Evolutionary conservation across 1,140 invertebrate genomes (phyloP).

Genomic region (Pseudomyrmex gracilis): DNA sequence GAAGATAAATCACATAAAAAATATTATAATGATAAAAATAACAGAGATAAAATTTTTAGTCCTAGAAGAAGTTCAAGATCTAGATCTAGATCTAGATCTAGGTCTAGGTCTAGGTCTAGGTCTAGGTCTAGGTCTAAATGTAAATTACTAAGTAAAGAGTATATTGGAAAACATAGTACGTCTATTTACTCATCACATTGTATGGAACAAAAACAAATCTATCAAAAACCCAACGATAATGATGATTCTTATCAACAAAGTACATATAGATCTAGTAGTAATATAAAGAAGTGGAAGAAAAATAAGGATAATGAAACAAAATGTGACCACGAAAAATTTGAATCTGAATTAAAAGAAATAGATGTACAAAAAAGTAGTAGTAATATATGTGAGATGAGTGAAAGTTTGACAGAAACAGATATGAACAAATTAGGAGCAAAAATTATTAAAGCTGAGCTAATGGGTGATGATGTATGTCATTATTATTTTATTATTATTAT

Average conservation of each 20-base stretch:
- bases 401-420: conserved; percentile 89
- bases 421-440: conserved; percentile 95
- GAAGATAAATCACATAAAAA: conserved; percentile 33
- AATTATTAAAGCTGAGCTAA: conserved; percentile 95
- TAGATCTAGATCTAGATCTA: conserved; percentile 51
- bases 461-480: conserved; percentile 90
- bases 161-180: conserved; percentile 10
- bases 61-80: background rate
- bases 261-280: background rate
- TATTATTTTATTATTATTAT: conserved; percentile 23
- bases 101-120: conserved; percentile 59
- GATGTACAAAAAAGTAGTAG: conserved; percentile 54
- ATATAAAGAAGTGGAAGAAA: conserved; percentile 78
- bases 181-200: background rate
- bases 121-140: conserved; percentile 43
- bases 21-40: background rate
- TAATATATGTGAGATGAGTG: background rate
- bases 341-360: background rate
- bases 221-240: conserved; percentile 36
- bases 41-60: background rate
- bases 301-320: conserved; percentile 37
- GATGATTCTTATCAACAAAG: conserved; percentile 33
- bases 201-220: conserved; percentile 23
- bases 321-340: background rate
- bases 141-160: conserved; percentile 71